These are phyloP conservation scores for Geopemphigus sp. DNA, from an alignment of 1,140 invertebrate species.

Conservation along the genomic window DNA sequence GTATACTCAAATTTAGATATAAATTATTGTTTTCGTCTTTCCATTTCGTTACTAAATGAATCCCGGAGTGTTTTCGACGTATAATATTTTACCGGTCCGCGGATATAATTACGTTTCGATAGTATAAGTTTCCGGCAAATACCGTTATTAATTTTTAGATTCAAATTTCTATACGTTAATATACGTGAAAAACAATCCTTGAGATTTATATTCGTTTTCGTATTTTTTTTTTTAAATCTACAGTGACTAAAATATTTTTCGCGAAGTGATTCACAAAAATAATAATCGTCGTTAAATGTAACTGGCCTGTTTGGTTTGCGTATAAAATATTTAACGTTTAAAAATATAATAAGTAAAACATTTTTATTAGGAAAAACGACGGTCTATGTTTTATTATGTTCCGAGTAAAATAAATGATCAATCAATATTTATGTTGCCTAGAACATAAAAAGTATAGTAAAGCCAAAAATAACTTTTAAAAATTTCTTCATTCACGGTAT, in stretches of 20 bases:
- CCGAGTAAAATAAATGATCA: no score
- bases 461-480: not conserved
- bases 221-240: not conserved
- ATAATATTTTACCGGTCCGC: no score
- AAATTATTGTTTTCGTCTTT: no score
- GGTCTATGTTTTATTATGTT: not conserved
- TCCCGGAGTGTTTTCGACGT: no score
- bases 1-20: no score
- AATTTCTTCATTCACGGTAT: not conserved
- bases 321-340: not conserved
- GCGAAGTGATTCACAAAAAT: not conserved
- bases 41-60: no score
- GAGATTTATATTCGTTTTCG: not conserved
- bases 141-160: no score
- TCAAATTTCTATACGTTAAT: not conserved
- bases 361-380: not conserved
- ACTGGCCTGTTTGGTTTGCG: no score
- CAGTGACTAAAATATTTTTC: not conserved
- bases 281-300: no score
- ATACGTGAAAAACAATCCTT: not conserved
- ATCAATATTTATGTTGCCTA: not conserved
- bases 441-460: not conserved
- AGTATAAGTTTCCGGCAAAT: no score
- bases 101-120: no score
- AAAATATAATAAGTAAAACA: no score